A percentile compares a stretch with the other conserved stretches of the same genome.
phyloP scores from a whole-genome alignment of 2,888 invertebrate species.

The Tipula unca region DNA sequence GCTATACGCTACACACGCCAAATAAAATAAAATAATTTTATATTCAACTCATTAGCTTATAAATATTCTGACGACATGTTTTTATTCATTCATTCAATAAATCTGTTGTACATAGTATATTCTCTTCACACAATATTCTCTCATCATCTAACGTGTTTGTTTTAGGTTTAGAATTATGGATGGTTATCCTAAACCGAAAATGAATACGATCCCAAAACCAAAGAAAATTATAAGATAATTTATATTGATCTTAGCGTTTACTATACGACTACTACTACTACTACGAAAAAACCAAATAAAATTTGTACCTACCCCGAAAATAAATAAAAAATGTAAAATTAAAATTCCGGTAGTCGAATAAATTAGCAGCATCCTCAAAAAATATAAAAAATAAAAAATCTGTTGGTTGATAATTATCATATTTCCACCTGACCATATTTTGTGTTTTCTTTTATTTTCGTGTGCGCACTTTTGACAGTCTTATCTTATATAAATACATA shows the following conservation, averaged over 20 bases:
- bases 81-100: not conserved
- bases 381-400: not conserved
- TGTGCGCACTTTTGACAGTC: not conserved
- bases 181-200: not conserved
- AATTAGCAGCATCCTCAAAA: slow-evolving; percentile 9
- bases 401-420: not conserved
- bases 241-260: not conserved
- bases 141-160: not conserved
- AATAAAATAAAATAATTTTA: not conserved
- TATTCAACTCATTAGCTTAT: not conserved
- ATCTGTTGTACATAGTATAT: no score
- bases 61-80: not conserved
- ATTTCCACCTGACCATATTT: slow-evolving; percentile 14
- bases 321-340: not conserved
- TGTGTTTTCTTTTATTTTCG: not conserved
- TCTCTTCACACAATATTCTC: no score
- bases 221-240: not conserved
- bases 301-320: not conserved
- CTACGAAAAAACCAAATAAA: not conserved
- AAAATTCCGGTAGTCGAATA: slow-evolving; percentile 1
- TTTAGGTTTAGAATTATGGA: not conserved
- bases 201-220: not conserved
- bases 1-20: not conserved
- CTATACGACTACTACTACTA: no score
- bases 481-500: not conserved